These are phyloP conservation scores for Pterocles orientalis DNA, from an alignment of 2,113 vertebrate genomes.

Conservation along the genomic window DNA sequence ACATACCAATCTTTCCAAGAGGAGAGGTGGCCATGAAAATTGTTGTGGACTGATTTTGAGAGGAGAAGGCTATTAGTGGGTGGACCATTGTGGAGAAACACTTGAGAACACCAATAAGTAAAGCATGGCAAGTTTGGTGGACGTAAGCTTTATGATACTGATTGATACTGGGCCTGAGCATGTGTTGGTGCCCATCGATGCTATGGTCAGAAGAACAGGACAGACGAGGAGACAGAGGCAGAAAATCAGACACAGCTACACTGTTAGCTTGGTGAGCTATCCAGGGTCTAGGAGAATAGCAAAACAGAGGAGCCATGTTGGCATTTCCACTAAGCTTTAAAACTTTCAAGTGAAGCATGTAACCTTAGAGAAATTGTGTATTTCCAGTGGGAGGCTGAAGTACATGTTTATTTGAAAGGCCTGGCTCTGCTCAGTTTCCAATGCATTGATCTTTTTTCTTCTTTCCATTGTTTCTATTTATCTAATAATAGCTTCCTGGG, in stretches of 20 bases:
- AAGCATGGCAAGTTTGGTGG: fast-evolving
- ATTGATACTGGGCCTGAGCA: background rate
- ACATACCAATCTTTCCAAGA: background rate
- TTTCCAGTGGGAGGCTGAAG: background rate
- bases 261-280: background rate
- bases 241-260: background rate
- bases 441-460: background rate
- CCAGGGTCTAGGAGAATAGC: background rate
- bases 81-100: background rate
- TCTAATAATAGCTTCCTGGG: background rate
- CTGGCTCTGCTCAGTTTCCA: background rate
- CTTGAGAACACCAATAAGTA: background rate
- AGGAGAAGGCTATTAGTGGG: background rate
- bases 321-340: background rate
- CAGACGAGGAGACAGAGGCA: background rate
- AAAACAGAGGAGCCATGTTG: background rate
- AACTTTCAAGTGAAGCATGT: background rate
- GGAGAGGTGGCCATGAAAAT: background rate
- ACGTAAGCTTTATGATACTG: fast-evolving
- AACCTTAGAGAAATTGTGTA: background rate
- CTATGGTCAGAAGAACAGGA: background rate
- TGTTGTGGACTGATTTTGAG: background rate
- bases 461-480: background rate
- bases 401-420: background rate
- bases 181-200: background rate